phyloP scores from a whole-genome alignment of 2,113 vertebrate genomes.

The Leuciscus idus region DNA sequence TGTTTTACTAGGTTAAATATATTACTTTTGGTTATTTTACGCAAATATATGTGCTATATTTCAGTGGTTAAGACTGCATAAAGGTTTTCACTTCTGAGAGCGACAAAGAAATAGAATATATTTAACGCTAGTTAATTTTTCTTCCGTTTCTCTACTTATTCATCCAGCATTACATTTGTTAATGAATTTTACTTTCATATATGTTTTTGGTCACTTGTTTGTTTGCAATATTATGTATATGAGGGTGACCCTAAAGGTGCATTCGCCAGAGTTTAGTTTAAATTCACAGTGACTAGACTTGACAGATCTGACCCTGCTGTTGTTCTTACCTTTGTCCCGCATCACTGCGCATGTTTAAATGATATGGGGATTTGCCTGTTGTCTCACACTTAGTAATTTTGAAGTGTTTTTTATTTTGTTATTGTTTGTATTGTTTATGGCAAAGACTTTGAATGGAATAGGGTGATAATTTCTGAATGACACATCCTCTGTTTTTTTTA shows the following conservation, averaged over 20 bases:
- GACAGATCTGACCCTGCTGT: background rate
- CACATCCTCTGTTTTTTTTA: background rate
- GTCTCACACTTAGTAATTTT: background rate
- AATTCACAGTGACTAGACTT: background rate
- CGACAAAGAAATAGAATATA: background rate
- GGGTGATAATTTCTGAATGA: background rate
- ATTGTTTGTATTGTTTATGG: background rate
- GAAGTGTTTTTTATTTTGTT: background rate
- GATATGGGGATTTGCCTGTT: background rate
- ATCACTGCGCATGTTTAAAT: background rate
- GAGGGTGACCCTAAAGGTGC: background rate
- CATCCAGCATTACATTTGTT: background rate
- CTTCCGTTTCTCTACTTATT: background rate
- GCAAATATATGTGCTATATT: background rate
- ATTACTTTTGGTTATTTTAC: background rate
- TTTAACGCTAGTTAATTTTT: no score
- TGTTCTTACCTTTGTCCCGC: background rate
- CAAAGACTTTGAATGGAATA: background rate
- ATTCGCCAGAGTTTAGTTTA: background rate
- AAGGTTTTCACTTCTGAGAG: background rate
- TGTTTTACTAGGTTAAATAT: background rate
- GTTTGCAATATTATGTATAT: background rate
- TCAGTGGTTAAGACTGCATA: background rate
- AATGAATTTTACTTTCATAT: background rate
- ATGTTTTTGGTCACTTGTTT: background rate